These are phyloP conservation scores for Varecia variegata DNA, from an alignment of 2,797 vertebrate genomes.

Conservation along the genomic window DNA sequence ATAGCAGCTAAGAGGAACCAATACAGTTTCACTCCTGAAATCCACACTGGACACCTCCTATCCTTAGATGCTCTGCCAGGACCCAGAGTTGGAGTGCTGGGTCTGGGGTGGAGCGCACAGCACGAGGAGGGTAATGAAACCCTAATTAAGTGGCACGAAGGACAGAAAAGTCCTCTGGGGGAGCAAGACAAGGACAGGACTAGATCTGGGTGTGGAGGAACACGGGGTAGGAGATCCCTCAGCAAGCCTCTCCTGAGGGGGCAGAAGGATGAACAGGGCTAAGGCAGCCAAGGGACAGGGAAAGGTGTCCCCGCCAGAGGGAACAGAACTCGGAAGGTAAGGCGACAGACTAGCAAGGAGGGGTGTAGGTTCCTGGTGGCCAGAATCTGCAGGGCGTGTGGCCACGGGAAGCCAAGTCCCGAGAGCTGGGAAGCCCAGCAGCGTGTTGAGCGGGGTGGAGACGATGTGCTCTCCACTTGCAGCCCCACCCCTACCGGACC, in stretches of 20 bases:
- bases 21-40: not conserved
- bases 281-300: not conserved
- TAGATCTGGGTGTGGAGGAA: rapidly evolving
- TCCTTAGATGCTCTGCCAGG: not conserved
- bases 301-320: not conserved
- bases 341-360: rapidly evolving
- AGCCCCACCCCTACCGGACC: not conserved
- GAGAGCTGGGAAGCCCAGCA: not conserved
- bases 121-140: rapidly evolving
- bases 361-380: not conserved
- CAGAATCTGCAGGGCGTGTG: not conserved
- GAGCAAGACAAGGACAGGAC: not conserved
- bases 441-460: not conserved
- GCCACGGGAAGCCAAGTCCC: not conserved
- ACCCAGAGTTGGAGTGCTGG: not conserved
- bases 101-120: rapidly evolving
- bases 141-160: rapidly evolving
- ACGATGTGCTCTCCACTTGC: rapidly evolving
- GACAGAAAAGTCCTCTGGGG: not conserved
- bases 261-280: not conserved
- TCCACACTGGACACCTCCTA: rapidly evolving
- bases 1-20: not conserved
- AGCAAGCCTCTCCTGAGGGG: rapidly evolving
- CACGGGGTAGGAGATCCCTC: rapidly evolving
- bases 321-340: not conserved